These are phyloP conservation scores for Carposina sasakii DNA, from an alignment of 1,140 invertebrate species.

Conservation along the genomic window DNA sequence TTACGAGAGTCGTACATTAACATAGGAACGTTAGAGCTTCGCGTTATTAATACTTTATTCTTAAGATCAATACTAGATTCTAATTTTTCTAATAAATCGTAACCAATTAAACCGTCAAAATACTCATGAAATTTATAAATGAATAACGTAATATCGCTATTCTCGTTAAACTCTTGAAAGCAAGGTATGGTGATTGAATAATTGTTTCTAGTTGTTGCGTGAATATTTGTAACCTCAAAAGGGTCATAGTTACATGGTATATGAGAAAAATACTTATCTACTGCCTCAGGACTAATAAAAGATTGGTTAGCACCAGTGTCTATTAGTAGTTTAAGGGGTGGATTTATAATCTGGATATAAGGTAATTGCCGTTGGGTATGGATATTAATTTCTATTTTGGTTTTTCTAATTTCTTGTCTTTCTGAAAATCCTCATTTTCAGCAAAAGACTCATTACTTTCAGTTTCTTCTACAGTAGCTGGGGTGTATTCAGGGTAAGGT, in stretches of 20 bases:
- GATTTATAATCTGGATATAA: background rate
- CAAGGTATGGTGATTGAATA: slow-evolving; percentile 1
- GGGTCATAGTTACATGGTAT: background rate
- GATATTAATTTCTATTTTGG: slow-evolving; percentile 2
- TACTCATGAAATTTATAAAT: background rate
- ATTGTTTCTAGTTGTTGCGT: background rate
- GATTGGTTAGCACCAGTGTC: slow-evolving; percentile 4
- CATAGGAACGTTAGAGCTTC: background rate
- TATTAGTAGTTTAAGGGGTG: slow-evolving; percentile 1
- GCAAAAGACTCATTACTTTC: too few relatives aligned
- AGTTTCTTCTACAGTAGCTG: too few relatives aligned
- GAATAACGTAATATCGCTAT: background rate
- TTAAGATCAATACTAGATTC: background rate
- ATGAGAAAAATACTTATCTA: background rate
- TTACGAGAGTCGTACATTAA: background rate
- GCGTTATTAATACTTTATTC: background rate
- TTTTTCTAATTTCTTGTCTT: background rate
- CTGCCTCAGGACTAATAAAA: background rate
- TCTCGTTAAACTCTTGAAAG: background rate
- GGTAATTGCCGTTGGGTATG: background rate
- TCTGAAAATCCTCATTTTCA: slow-evolving; percentile 1
- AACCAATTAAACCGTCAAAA: background rate
- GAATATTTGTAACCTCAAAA: background rate
- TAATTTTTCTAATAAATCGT: background rate
- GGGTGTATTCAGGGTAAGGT: too few relatives aligned